A percentile compares a stretch with the other conserved stretches of the same genome.
phyloP scores from a whole-genome alignment of 2,888 invertebrate genomes.

The Malacosoma neustria region DNA sequence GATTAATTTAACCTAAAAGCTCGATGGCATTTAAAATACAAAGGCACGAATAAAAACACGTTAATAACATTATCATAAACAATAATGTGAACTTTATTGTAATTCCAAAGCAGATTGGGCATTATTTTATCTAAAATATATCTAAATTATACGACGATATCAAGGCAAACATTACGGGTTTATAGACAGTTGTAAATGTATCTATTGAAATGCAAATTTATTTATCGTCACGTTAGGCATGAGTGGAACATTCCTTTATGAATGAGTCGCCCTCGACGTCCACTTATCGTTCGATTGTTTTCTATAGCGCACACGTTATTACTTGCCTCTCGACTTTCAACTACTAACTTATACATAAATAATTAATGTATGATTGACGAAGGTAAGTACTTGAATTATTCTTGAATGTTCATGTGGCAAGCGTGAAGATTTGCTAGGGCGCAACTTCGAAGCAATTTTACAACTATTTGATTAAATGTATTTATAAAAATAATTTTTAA shows the following conservation, averaged over 20 bases:
- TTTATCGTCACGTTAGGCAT: constrained; percentile 5
- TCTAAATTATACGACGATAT: not conserved
- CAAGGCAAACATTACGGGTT: not conserved
- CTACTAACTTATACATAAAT: constrained; percentile 37
- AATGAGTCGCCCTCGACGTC: constrained; percentile 37
- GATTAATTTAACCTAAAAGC: too few species aligned
- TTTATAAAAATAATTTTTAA: too few species aligned
- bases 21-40: too few species aligned
- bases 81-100: not conserved
- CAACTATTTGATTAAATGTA: too few species aligned
- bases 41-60: too few species aligned
- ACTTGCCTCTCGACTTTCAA: constrained; percentile 36
- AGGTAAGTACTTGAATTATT: too few species aligned
- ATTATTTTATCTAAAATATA: not conserved
- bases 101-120: not conserved
- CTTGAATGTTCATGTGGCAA: too few species aligned
- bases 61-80: not conserved
- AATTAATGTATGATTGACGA: constrained; percentile 37
- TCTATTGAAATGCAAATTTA: not conserved
- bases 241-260: constrained; percentile 25
- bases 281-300: constrained; percentile 50
- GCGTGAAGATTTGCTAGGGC: not conserved
- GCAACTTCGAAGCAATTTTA: too few species aligned
- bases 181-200: not conserved
- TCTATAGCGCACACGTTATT: constrained; percentile 44